A percentile compares a stretch with the other conserved stretches of the same genome.
phyloP scores from a whole-genome alignment of 92 coral and sea anemone species.

The Palythoa grandis region DNA sequence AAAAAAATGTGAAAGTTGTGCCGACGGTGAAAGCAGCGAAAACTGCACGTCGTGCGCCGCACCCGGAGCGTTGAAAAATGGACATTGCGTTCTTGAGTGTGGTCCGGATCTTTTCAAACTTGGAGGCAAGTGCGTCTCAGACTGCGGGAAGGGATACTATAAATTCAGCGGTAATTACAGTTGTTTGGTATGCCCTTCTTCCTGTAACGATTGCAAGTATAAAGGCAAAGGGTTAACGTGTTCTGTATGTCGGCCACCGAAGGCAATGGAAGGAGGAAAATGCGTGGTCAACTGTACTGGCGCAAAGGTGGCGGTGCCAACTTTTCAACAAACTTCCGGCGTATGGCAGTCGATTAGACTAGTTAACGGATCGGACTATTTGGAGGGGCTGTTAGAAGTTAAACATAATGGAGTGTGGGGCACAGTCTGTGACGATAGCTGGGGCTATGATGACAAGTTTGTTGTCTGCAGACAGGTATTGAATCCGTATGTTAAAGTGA shows the following conservation, averaged over 20 bases:
- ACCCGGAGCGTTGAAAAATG: conserved; percentile 73
- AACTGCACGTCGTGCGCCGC: conserved; percentile 77
- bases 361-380: conserved; percentile 69
- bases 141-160: conserved; percentile 73
- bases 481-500: not conserved
- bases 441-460: conserved; percentile 56
- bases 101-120: conserved; percentile 58
- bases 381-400: conserved; percentile 81
- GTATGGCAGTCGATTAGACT: conserved; percentile 56
- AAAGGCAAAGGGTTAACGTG: conserved; percentile 45
- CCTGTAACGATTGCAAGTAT: conserved; percentile 60
- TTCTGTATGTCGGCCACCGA: conserved; percentile 65
- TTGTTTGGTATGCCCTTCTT: conserved; percentile 65
- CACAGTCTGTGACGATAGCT: conserved; percentile 78
- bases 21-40: conserved; percentile 53
- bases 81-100: conserved; percentile 68
- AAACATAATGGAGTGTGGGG: conserved; percentile 81
- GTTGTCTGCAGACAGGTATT: conserved; percentile 78
- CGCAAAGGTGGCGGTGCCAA: conserved; percentile 64
- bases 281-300: conserved; percentile 68
- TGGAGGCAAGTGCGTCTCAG: conserved; percentile 61
- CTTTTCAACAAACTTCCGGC: conserved; percentile 21
- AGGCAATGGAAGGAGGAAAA: conserved; percentile 24
- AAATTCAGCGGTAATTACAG: conserved; percentile 49
- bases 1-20: conserved; percentile 70